Evolutionary conservation across 2,113 vertebrate genomes (phyloP).

Genomic region (Paramormyrops kingsleyae): DNA sequence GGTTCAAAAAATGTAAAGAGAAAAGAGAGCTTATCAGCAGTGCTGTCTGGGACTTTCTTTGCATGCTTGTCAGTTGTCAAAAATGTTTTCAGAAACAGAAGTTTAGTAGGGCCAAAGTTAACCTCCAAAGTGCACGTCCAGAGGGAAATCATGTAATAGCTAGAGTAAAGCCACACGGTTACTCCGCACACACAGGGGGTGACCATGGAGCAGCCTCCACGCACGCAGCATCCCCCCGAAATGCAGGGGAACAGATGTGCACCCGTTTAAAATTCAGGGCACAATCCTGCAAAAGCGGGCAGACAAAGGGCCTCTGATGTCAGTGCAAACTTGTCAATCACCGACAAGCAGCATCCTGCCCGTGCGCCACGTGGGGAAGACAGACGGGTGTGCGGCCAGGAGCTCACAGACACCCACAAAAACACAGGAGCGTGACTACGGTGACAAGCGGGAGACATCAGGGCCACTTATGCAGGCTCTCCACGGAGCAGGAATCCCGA

Average conservation of each 20-base stretch:
- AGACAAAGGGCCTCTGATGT: not conserved
- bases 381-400: not conserved
- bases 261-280: not conserved
- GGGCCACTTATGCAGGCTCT: not conserved
- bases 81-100: not conserved
- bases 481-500: not conserved
- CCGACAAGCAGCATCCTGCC: not conserved
- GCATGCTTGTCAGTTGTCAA: not conserved
- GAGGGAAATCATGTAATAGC: not conserved
- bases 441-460: not conserved
- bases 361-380: not conserved
- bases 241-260: not conserved
- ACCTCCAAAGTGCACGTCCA: not conserved
- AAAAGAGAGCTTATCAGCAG: not conserved
- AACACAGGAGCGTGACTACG: not conserved
- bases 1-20: not conserved
- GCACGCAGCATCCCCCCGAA: slow-evolving; percentile 89
- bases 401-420: not conserved
- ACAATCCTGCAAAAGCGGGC: not conserved
- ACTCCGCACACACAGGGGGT: slow-evolving; percentile 89
- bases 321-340: not conserved
- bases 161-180: slow-evolving; percentile 50
- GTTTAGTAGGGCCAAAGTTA: not conserved
- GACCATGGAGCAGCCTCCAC: slow-evolving; percentile 91
- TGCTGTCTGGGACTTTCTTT: not conserved